Evolutionary conservation across 2,888 invertebrate species (phyloP), one percentile per base, ranked within the genome.

Genomic region (Yponomeuta malinellus): DNA sequence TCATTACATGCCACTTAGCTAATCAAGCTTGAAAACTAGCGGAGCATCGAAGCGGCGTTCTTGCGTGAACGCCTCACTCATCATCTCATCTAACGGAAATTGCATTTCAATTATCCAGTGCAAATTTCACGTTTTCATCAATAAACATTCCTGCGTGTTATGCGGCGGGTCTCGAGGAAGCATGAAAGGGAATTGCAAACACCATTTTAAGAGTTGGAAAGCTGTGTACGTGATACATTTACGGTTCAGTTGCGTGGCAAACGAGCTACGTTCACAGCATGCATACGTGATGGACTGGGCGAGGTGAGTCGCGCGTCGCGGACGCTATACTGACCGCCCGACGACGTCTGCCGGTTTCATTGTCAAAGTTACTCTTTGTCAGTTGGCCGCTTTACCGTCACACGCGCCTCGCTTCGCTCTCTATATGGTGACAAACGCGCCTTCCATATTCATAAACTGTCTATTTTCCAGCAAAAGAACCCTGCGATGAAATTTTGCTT

Each of bases 361-460:
- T 59, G 52, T 59, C 52, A 59, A 59, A 59, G 67, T 52, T 52
- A 29, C 52, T 31, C 33, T 65, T 33, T 67, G 84, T 82, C 81
- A 86, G 87, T 87, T 85, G 87, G 84, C 85, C 84, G 83, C 81
- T 89, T 86, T 86, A 90, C 89, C 86, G 90, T 89, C 82, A 15
- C 77, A 81, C 81, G 86, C 83, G 84, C 83, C 84, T 81, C 83
- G 82, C 79, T 78, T 77, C 78, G 76, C 79, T 76, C 81, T 81
- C 75, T 82, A 85, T 79, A 86, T 78, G 85, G 88, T 73, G 73
- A 75, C 77, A 79, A 77, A 88, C 85, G 85, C 81, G 84, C 70
- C 77, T 83, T 86, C 79, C 85, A 90, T 90, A 90, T 89, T 88
- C 81, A 90, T 88, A 84, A 74, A 77, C 15, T 59, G 52, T 59